Evolutionary conservation across 2,797 vertebrate species (phyloP), one percentile per base, ranked within the genome.

Genomic region (Poecilia velifera): DNA sequence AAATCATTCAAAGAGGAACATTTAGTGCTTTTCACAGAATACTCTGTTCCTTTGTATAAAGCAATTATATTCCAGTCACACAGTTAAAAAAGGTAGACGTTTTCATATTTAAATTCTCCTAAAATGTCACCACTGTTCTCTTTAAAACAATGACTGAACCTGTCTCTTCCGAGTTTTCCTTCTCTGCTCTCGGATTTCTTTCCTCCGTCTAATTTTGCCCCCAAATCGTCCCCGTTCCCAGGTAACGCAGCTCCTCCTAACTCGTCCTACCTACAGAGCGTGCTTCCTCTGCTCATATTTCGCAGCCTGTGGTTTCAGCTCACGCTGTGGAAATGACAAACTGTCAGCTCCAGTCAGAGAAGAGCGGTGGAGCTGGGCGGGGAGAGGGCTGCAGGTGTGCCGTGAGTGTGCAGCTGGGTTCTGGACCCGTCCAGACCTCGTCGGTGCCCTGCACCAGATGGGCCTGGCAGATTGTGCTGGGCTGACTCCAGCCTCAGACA

Each of bases 271-370:
- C 39, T 9, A 39, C 62, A 13, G 74, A 76, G 36, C 39, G 57
- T 49, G 45, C 20, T 53, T 81, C 64, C 49, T 6, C 49, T 70
- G 12, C 43, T 73, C 53, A 53, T 77, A 45, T 76, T 76, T 25
- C 76, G 55, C 45, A 72, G n/a, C 80, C 82, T 51, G 72, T 57
- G 80, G 76, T 85, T 83, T 83, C 31, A 0, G 72, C 71, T 77
- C 84, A 74, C 79, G 79, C 71, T 71, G 89, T 76, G 73, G 80
- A 86, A 87, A 87, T 86, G 88, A 87, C 86, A 84, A 88, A 83
- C 72, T 73, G 85, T 83, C 82, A 82, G 76, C 62, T 85, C 68
- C 74, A 59, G 22, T 73, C 71, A 28, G 51, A 16, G 25, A 74
- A 18, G 16, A 68, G 57, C 16, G 18, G 28, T 36, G 16, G 43